These are phyloP conservation scores for Trinectes maculatus DNA, from an alignment of 2,113 vertebrate genomes.

Conservation along the genomic window DNA sequence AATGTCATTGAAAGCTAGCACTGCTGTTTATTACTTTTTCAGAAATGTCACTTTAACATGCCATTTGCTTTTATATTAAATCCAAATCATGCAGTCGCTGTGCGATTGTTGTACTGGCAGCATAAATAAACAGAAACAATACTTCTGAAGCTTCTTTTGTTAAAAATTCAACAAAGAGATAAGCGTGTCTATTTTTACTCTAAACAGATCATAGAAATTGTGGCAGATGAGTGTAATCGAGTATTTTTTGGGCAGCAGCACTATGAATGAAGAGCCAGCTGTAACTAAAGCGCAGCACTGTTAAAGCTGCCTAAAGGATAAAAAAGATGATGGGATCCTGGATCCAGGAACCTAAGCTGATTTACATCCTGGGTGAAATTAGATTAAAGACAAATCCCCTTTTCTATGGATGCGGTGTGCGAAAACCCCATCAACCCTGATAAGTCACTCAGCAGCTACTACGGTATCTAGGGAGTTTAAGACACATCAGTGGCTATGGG, in stretches of 20 bases:
- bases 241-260: slow-evolving; percentile 33
- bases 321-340: slow-evolving; percentile 50
- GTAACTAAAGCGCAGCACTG: slow-evolving; percentile 32
- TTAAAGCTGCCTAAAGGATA: slow-evolving; percentile 54
- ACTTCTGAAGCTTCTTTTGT: slow-evolving; percentile 6
- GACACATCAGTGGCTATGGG: neutral
- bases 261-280: slow-evolving; percentile 7
- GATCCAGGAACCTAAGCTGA: slow-evolving; percentile 67
- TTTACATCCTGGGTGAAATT: slow-evolving; percentile 76
- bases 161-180: slow-evolving; percentile 29
- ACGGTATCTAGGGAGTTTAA: slow-evolving; percentile 15
- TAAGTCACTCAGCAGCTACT: slow-evolving; percentile 29
- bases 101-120: slow-evolving; percentile 8
- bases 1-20: neutral
- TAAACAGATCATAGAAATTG: slow-evolving; percentile 53
- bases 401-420: slow-evolving; percentile 59
- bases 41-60: neutral
- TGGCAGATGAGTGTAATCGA: slow-evolving; percentile 50
- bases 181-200: slow-evolving; percentile 47
- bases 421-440: slow-evolving; percentile 38
- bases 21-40: neutral
- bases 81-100: too few relatives aligned
- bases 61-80: neutral
- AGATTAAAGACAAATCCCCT: slow-evolving; percentile 78
- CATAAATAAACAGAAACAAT: neutral